Evolutionary conservation across 2,797 vertebrate species (phyloP).

Genomic region (Onychomys leucogaster): DNA sequence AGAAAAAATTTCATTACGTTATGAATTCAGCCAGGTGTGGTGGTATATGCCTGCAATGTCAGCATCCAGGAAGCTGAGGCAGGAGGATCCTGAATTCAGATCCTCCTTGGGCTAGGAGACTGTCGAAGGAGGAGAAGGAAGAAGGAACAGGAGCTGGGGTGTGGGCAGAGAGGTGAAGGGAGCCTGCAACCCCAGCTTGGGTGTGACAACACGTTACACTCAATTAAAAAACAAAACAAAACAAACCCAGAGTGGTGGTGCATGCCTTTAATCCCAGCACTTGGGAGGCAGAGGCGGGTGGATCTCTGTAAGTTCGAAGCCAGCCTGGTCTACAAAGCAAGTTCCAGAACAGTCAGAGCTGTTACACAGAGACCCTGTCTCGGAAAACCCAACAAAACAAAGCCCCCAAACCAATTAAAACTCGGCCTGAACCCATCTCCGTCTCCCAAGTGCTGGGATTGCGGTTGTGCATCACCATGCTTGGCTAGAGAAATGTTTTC

Average conservation of each 20-base stretch:
- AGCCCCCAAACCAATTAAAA: neutral
- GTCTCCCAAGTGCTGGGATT: neutral
- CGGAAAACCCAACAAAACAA: no score
- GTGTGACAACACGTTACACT: neutral
- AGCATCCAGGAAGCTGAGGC: neutral
- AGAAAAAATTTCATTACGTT: neutral
- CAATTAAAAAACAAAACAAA: neutral
- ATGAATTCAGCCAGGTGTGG: neutral
- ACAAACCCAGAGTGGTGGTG: neutral
- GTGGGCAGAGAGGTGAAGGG: neutral
- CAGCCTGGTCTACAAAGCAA: neutral
- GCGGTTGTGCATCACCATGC: neutral
- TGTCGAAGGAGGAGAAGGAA: neutral
- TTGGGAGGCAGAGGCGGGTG: neutral
- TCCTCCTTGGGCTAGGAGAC: neutral
- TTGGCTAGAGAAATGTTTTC: conserved; percentile 79
- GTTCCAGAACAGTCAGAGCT: neutral
- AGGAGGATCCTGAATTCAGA: neutral
- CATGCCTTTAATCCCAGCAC: neutral
- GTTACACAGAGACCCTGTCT: neutral
- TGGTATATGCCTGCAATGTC: neutral
- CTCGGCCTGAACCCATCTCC: neutral
- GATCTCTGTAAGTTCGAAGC: neutral
- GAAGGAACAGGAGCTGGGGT: neutral
- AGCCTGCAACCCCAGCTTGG: neutral